A percentile compares a stretch with the other conserved stretches of the same genome.
phyloP scores from a whole-genome alignment of 2,113 vertebrate species.

The Diadophis punctatus region DNA sequence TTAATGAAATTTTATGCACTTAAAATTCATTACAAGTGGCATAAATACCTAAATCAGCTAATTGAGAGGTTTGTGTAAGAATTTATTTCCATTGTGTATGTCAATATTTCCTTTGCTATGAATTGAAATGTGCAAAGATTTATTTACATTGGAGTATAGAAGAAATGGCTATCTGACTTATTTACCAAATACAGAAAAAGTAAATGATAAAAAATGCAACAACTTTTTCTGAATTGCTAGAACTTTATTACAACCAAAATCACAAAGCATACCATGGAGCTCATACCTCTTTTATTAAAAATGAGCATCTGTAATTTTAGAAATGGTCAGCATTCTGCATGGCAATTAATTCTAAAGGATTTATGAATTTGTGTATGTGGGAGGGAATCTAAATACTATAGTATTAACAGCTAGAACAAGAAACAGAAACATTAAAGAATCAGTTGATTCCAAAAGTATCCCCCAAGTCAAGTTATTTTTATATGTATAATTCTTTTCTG shows the following conservation, averaged over 20 bases:
- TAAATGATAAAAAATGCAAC: slow-evolving; percentile 30
- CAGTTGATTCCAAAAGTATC: slow-evolving; percentile 50
- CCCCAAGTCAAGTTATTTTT: slow-evolving; percentile 59
- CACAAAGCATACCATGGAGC: slow-evolving; percentile 34
- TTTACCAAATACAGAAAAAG: slow-evolving; percentile 35
- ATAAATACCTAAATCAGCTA: slow-evolving; percentile 22
- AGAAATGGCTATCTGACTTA: slow-evolving; percentile 28
- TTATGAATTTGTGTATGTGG: slow-evolving; percentile 23
- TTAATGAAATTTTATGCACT: slow-evolving; percentile 35
- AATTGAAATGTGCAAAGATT: slow-evolving; percentile 22
- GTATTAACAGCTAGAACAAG: slow-evolving; percentile 50
- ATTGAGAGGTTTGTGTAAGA: slow-evolving; percentile 4
- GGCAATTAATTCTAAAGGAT: slow-evolving; percentile 37
- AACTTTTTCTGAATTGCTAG: slow-evolving; percentile 11
- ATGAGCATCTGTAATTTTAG: slow-evolving; percentile 2
- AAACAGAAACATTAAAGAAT: slow-evolving; percentile 18
- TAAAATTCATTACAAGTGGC: slow-evolving; percentile 23
- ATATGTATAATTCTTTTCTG: slow-evolving; percentile 33
- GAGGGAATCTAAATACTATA: slow-evolving; percentile 35
- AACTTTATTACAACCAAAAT: slow-evolving; percentile 34
- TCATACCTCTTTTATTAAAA: slow-evolving; percentile 20
- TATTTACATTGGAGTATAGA: slow-evolving; percentile 28
- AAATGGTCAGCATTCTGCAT: slow-evolving; percentile 43
- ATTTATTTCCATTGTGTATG: slow-evolving; percentile 7
- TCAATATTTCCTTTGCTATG: slow-evolving; percentile 2